Conservation (phyloP, 2,113 vertebrate species). For the Hydrochoerus hydrochaeris region DNA sequence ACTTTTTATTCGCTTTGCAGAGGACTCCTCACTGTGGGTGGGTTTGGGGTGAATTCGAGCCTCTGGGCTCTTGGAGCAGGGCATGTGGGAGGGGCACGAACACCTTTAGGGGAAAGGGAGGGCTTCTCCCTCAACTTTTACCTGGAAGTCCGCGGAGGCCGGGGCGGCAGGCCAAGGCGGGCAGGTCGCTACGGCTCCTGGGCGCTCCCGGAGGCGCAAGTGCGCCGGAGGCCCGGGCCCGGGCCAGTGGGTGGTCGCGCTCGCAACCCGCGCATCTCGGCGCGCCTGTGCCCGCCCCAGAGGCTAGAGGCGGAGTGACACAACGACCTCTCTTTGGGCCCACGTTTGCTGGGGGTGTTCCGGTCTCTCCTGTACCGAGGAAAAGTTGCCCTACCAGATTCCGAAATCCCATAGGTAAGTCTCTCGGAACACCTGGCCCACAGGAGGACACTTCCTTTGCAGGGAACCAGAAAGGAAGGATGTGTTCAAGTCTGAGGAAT, state of each 20-base stretch:
- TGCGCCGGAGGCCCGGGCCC: neutral
- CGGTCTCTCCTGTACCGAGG: neutral
- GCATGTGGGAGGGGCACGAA: neutral
- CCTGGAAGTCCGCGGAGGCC: conserved; percentile 50
- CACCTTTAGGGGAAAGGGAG: neutral
- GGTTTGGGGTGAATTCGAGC: neutral
- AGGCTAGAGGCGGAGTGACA: neutral
- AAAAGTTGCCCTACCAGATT: conserved; percentile 72
- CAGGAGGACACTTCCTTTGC: neutral
- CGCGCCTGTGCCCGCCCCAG: neutral
- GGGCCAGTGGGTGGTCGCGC: neutral
- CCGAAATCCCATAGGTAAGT: neutral
- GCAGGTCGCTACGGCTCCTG: neutral
- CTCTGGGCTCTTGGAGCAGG: neutral
- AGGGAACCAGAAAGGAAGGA: neutral
- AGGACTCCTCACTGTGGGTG: neutral
- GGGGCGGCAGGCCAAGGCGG: neutral
- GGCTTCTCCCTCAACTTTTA: conserved; percentile 18
- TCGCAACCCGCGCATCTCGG: neutral
- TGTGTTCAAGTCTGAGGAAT: neutral
- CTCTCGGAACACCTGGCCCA: neutral
- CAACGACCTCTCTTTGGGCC: neutral
- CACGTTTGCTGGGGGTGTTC: neutral
- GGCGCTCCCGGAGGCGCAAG: accelerated
- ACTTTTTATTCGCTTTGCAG: neutral